Conservation (phyloP, 2,797 vertebrate genomes). For the Schizothorax lantsangensis region DNA sequence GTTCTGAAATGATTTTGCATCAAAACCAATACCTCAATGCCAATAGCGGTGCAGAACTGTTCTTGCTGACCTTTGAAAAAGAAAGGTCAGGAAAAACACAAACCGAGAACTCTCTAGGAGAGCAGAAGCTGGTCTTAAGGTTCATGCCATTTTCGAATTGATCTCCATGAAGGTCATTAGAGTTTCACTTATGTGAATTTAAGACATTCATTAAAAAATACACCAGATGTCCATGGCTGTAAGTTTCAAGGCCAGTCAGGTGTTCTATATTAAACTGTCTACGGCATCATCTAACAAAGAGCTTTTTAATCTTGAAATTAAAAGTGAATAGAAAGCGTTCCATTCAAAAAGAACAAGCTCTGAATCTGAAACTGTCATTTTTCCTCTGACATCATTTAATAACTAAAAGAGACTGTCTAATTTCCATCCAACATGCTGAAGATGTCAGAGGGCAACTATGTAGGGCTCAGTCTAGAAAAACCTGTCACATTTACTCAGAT, state of each 20-base stretch:
- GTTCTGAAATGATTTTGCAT: conserved; percentile 18
- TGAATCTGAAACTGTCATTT: neutral
- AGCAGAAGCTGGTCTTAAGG: conserved; percentile 10
- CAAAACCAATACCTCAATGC: conserved; percentile 22
- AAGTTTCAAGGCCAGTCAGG: conserved; percentile 6
- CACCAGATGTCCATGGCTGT: neutral
- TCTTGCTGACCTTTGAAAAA: conserved; percentile 43
- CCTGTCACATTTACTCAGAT: conserved; percentile 22
- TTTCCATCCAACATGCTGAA: conserved; percentile 23
- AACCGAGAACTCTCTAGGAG: conserved; percentile 7
- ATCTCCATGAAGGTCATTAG: conserved; percentile 36
- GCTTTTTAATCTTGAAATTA: neutral
- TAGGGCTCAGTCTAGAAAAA: conserved; percentile 5
- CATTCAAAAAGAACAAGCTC: neutral
- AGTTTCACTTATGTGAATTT: conserved; percentile 25
- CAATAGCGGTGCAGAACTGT: conserved; percentile 37
- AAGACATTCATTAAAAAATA: conserved; percentile 20
- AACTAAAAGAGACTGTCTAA: conserved; percentile 16
- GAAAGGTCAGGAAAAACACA: conserved; percentile 47
- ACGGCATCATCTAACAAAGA: neutral
- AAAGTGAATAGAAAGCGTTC: neutral
- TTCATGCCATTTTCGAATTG: conserved; percentile 24
- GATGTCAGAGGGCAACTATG: conserved; percentile 22
- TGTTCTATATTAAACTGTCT: conserved; percentile 1
- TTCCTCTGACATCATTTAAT: conserved; percentile 19